A percentile compares a stretch with the other conserved stretches of the same genome.
Evolutionary conservation across 1,140 invertebrate genomes (phyloP).

Genomic region (Bombus waltoni): DNA sequence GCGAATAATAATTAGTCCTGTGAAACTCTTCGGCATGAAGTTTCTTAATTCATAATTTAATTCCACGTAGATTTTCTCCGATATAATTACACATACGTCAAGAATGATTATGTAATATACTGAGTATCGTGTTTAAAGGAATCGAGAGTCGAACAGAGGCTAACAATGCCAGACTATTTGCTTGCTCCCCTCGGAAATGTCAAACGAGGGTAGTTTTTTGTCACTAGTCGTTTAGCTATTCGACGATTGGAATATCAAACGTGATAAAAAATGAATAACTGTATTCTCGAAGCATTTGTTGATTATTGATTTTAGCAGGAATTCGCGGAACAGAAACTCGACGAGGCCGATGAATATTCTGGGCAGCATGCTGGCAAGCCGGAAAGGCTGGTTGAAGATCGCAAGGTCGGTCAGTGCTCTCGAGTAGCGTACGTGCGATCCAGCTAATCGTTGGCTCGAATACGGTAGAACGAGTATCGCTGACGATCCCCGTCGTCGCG

Average conservation of each 20-base stretch:
- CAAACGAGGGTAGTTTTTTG: neutral
- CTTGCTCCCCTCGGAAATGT: neutral
- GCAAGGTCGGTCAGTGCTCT: constrained; percentile 72
- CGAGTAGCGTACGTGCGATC: constrained; percentile 55
- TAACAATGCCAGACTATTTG: too few relatives aligned
- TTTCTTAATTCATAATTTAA: too few relatives aligned
- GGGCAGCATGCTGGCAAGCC: constrained; percentile 45
- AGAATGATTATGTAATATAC: too few relatives aligned
- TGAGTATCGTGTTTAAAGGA: too few relatives aligned
- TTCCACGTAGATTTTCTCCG: too few relatives aligned
- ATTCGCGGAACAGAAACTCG: constrained; percentile 13
- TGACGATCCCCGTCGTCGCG: neutral
- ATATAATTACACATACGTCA: too few relatives aligned
- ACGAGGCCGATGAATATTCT: constrained; percentile 62
- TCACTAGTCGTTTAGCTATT: neutral
- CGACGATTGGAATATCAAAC: neutral
- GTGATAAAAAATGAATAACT: neutral
- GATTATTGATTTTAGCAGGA: constrained; percentile 7
- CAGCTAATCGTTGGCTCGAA: constrained; percentile 51
- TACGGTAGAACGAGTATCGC: constrained; percentile 13
- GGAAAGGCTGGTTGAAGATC: constrained; percentile 69
- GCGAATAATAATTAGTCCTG: too few relatives aligned
- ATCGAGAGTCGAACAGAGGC: too few relatives aligned
- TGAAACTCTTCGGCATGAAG: too few relatives aligned
- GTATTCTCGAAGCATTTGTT: neutral